Evolutionary conservation across 2,113 vertebrate genomes (phyloP), one percentile per base, ranked within the genome.

Genomic region (Silurus asotus): DNA sequence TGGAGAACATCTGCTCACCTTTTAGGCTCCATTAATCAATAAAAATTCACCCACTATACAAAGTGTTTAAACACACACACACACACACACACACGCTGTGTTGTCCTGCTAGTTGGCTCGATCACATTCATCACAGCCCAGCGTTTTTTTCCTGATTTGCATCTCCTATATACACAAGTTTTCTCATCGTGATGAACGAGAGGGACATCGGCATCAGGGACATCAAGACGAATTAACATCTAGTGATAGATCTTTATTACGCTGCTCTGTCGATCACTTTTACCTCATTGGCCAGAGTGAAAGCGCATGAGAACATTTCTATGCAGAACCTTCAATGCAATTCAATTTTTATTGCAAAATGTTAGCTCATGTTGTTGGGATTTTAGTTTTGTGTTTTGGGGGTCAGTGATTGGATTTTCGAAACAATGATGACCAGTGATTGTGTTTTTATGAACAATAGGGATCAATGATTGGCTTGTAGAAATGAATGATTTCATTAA

Each of bases 1-100:
- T 48, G 51, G 72, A 51, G 48, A 75, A 75, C 48, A 75, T 75
- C 72, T 51, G 48, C 72, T 75, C 48, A 51, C 45, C 48, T 75
- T 23, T 48, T 74, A 49, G 8, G 5, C 45, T 20, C 45, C 45
- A 51, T 75, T 75, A 51, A n/a, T 75, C 72, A 75, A 23, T 51
- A 75, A n/a, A 25, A 77, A 77, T 17, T 0, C 37, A 37, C 37
- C 37, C 37, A 37, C 37, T 37, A 37, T 37, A 37, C 37, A 37
- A 37, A 37, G 37, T 37, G 37, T 37, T 37, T 37, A 37, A 37
- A 37, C 37, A 37, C 37, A 37, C 1, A 37, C 37, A 37, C 37
- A 37, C 37, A 37, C 37, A 37, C 37, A 37, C 37, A 37, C 37
- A 37, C 37, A 37, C 37, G 5, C 5, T 2, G 74, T 8, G 51